Percentiles rank a stretch among this genome's conserved stretches.
phyloP scores from a whole-genome alignment of 2,113 vertebrate species.

The Chionis minor region DNA sequence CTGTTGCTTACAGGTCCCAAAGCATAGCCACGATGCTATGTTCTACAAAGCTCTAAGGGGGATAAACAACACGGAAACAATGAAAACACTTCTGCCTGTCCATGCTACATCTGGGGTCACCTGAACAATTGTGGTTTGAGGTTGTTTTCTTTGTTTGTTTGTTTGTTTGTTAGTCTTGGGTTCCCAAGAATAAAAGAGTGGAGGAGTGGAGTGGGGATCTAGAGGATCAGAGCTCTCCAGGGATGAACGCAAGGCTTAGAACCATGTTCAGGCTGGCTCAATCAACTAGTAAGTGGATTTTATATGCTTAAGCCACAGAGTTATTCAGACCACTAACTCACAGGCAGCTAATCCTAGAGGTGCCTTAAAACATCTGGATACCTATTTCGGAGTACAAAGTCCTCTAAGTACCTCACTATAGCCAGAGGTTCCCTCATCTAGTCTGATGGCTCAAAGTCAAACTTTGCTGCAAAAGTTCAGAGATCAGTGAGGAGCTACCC shows the following conservation, averaged over 20 bases:
- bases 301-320: background rate
- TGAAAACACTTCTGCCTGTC: background rate
- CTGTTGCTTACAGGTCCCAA: background rate
- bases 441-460: background rate
- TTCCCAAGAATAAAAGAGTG: background rate
- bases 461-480: background rate
- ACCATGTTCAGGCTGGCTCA: background rate
- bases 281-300: background rate
- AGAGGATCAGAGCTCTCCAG: background rate
- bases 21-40: background rate
- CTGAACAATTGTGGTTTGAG: background rate
- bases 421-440: background rate
- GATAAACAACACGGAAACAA: background rate
- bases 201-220: background rate
- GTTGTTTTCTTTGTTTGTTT: background rate
- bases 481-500: background rate
- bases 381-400: background rate
- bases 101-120: background rate
- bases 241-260: background rate
- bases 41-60: background rate
- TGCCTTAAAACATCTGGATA: background rate
- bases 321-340: background rate
- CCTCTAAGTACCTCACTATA: background rate
- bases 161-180: background rate
- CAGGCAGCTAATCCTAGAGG: background rate